These are phyloP conservation scores for Panthera leo DNA, from an alignment of 2,113 vertebrate genomes.

Conservation along the genomic window DNA sequence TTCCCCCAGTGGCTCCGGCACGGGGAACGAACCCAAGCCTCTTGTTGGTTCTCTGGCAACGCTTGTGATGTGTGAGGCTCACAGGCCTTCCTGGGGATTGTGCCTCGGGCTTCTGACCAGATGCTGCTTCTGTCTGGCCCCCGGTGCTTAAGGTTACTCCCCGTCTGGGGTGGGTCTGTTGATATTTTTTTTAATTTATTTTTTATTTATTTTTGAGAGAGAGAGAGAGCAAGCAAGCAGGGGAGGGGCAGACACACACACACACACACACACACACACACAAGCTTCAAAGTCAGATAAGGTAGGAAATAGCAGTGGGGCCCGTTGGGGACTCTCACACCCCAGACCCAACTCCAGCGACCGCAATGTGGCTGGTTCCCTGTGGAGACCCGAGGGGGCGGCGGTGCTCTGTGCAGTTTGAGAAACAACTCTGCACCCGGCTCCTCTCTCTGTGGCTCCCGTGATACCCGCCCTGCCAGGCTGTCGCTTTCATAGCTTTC, in stretches of 20 bases:
- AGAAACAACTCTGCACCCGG: neutral
- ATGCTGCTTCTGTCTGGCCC: neutral
- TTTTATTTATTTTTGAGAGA: too few species aligned
- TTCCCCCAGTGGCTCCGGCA: neutral
- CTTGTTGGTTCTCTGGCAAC: neutral
- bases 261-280: neutral
- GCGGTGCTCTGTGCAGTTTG: neutral
- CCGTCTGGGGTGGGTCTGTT: rapidly evolving
- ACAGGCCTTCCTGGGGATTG: neutral
- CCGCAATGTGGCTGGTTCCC: too few species aligned
- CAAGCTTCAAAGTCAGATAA: neutral
- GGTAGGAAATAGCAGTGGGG: neutral
- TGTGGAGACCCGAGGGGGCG: rapidly evolving
- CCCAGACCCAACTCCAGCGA: neutral
- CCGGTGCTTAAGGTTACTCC: rapidly evolving
- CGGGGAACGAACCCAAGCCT: neutral
- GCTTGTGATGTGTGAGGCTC: neutral
- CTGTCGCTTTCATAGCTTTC: rapidly evolving
- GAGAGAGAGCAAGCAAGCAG: too few species aligned
- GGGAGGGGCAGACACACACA: too few species aligned
- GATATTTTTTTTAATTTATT: too few species aligned
- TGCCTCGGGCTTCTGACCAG: neutral
- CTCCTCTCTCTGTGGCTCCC: neutral
- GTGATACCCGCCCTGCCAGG: rapidly evolving
- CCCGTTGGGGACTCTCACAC: too few species aligned